Evolutionary conservation across 2,797 vertebrate species (phyloP).

Genomic region (Zalophus californianus): DNA sequence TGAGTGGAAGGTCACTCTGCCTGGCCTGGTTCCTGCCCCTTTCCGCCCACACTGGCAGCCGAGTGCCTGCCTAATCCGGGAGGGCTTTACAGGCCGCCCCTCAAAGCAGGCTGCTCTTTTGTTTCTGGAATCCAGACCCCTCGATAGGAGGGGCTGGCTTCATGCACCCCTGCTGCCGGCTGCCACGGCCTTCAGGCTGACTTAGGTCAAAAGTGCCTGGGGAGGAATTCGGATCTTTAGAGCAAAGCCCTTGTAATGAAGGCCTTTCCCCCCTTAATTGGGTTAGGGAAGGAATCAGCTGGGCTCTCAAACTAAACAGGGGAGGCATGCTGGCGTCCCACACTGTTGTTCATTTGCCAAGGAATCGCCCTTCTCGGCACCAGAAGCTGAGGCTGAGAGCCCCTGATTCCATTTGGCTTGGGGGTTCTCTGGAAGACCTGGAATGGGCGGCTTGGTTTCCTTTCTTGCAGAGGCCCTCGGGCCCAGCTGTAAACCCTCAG

Average conservation of each 20-base stretch:
- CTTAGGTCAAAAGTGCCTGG: slow-evolving; percentile 45
- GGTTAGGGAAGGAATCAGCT: not conserved
- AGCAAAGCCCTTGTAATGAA: not conserved
- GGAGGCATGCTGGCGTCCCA: not conserved
- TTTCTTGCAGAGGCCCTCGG: not conserved
- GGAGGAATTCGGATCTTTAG: not conserved
- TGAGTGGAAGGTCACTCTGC: slow-evolving; percentile 9
- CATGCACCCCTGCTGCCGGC: not conserved
- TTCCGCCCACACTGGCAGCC: not conserved
- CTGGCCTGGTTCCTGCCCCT: not conserved
- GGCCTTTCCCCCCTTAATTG: not conserved
- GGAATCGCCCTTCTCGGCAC: not conserved
- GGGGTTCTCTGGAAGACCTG: not conserved
- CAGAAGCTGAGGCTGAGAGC: not conserved
- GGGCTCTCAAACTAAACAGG: not conserved
- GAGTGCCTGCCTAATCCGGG: slow-evolving; percentile 7
- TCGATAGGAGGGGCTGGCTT: not conserved
- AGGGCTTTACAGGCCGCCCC: not conserved
- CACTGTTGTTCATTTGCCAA: not conserved
- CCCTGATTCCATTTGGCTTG: not conserved
- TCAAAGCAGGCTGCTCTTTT: slow-evolving; percentile 50
- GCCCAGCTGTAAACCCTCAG: not conserved
- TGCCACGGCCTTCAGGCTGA: not conserved
- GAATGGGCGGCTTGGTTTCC: not conserved
- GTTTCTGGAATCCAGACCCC: slow-evolving; percentile 48